A percentile compares a stretch with the other conserved stretches of the same genome.
Evolutionary conservation across 2,113 vertebrate genomes (phyloP).

Genomic region (Cairina moschata): DNA sequence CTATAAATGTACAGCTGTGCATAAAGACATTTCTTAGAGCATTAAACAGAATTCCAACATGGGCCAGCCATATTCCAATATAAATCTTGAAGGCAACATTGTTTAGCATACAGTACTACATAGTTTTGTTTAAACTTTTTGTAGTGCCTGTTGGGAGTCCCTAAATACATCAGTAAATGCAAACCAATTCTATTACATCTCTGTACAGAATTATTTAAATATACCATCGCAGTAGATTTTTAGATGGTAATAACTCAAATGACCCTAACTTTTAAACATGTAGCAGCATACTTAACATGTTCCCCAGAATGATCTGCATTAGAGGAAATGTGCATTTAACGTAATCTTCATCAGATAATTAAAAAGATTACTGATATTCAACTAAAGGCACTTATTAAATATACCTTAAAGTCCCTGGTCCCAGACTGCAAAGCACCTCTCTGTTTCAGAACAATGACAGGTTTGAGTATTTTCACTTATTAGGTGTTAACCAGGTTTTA

Average conservation of each 20-base stretch:
- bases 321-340: conserved; percentile 44
- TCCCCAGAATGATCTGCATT: conserved; percentile 16
- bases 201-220: conserved; percentile 53
- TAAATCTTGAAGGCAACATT: conserved; percentile 62
- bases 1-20: conserved; percentile 79
- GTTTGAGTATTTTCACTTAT: not conserved
- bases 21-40: conserved; percentile 60
- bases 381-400: conserved; percentile 76
- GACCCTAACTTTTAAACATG: not conserved
- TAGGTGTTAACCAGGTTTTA: conserved; percentile 79
- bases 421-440: conserved; percentile 64
- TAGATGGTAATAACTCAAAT: conserved; percentile 4
- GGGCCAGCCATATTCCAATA: conserved; percentile 83
- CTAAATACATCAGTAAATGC: not conserved
- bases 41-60: conserved; percentile 76
- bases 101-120: conserved; percentile 36
- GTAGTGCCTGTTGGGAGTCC: conserved; percentile 40
- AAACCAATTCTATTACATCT: conserved; percentile 4
- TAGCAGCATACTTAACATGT: conserved; percentile 70
- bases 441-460: conserved; percentile 51
- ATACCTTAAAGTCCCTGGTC: conserved; percentile 57
- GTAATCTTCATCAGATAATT: conserved; percentile 49
- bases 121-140: not conserved
- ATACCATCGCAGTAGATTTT: conserved; percentile 32
- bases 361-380: conserved; percentile 25